Percentiles rank a stretch among this genome's conserved stretches.
Evolutionary conservation across 2,797 vertebrate species (phyloP).

Genomic region (Pangasius sanitwongsei): DNA sequence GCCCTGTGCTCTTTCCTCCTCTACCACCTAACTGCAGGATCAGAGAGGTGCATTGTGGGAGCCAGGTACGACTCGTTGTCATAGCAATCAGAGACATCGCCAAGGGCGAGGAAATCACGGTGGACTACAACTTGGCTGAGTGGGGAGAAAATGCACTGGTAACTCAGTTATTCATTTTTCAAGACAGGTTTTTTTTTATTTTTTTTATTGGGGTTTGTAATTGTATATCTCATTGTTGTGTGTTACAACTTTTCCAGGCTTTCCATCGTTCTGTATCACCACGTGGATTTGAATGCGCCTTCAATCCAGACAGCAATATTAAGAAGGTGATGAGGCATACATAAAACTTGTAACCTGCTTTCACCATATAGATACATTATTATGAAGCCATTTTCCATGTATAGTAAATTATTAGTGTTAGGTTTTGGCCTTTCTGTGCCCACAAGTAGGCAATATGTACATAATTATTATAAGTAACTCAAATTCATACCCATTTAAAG

Average conservation of each 20-base stretch:
- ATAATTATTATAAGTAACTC: background rate
- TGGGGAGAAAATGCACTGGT: slow-evolving; percentile 82
- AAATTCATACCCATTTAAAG: background rate
- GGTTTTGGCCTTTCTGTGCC: background rate
- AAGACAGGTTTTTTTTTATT: background rate
- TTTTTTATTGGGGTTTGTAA: background rate
- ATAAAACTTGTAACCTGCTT: background rate
- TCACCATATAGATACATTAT: background rate
- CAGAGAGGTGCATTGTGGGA: slow-evolving; percentile 81
- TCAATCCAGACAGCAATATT: slow-evolving; percentile 61
- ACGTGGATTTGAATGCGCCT: slow-evolving; percentile 62
- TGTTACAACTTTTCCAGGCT: slow-evolving; percentile 47
- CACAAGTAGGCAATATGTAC: background rate
- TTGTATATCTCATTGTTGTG: background rate
- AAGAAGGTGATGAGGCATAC: slow-evolving; percentile 56
- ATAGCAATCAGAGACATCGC: slow-evolving; percentile 81
- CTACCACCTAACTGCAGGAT: slow-evolving; percentile 79
- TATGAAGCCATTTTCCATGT: background rate
- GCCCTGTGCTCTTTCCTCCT: slow-evolving; percentile 79
- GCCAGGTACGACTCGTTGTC: slow-evolving; percentile 80
- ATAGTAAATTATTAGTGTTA: background rate
- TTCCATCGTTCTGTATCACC: slow-evolving; percentile 63
- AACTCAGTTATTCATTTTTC: background rate
- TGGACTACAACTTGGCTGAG: slow-evolving; percentile 82
- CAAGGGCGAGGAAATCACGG: slow-evolving; percentile 83